Base-by-base conservation (phyloP, 2,888 invertebrate genomes). In the Drosophila trichaetosa region DNA sequence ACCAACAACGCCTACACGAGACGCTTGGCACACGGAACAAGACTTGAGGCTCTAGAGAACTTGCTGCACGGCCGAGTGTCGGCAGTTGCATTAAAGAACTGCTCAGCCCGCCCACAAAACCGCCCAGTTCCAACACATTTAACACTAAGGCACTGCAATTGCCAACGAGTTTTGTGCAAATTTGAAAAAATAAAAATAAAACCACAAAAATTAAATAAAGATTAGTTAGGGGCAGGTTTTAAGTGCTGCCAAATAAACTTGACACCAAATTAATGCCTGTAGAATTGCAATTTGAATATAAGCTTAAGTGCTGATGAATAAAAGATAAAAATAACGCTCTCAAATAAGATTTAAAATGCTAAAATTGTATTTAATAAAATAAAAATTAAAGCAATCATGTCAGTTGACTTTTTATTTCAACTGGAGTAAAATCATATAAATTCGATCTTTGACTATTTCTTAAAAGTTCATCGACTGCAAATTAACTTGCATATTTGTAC, bases 41-140 rank as follows among this genome's bases (percentile, higher is more conserved):
- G 79, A 82, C 80, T 67, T 46, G 34, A 24, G 52, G 54, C 57
- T 65, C 21, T 24, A 58, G 59, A 80, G 76, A 80, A 83, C 57
- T 66, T 69, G 57, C 62, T 51, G 60, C 27, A 60, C 51, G 34
- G 31, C 11, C 27, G 4, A 59, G 64, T 58, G 64, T 59, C 52
- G 57, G 70, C 65, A 58, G 59, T 52, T 69, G 70, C 60, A 72
- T 67, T 53, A 62, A 65, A 89, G 74, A 83, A 80, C 89, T 72
- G 74, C 80, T 76, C 85, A 51, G 48, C 75, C 80, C 77, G 83
- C 83, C 83, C 66, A 69, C 36, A 5, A 10, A 29, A 70, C 34
- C 82, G 80, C 83, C 82, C 42, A 69, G 80, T 34, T 59, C 34
- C n/a, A 56, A 51, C 34, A 56, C 27, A 59, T 79, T 67, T 63